Percentiles rank a stretch among this genome's conserved stretches.
Conservation (phyloP, 2,113 vertebrate species). For the Hippopotamus amphibius region DNA sequence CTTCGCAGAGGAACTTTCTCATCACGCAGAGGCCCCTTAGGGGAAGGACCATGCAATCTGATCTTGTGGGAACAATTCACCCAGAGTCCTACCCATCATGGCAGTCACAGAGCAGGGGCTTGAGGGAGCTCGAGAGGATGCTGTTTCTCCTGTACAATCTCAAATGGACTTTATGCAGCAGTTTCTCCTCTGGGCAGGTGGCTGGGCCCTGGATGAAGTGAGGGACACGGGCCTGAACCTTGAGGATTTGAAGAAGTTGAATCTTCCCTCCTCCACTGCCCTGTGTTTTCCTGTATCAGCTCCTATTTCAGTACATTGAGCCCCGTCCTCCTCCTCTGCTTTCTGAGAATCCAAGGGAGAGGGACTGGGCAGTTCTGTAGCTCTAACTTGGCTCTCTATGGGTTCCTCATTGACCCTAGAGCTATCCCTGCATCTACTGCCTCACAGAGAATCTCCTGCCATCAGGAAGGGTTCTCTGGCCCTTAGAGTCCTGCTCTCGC, state of each 20-base stretch:
- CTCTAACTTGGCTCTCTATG: background rate
- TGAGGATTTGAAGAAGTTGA: background rate
- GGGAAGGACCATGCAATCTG: background rate
- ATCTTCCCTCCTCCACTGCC: background rate
- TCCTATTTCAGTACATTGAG: background rate
- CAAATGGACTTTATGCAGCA: background rate
- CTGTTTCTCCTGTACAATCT: background rate
- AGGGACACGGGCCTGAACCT: background rate
- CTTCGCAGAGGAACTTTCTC: background rate
- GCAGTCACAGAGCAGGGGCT: background rate
- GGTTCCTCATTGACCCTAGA: background rate
- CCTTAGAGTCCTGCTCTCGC: background rate
- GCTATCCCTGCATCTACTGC: background rate
- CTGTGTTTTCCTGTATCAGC: background rate
- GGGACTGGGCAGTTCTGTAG: accelerated
- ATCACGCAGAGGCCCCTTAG: background rate
- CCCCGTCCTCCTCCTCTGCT: background rate
- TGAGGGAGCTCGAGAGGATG: background rate
- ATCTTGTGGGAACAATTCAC: background rate
- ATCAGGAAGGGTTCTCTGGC: background rate
- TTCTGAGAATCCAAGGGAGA: background rate
- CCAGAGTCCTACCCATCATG: background rate
- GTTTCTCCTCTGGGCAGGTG: background rate
- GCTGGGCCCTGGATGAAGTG: background rate
- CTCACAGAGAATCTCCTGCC: background rate